Evolutionary conservation across 2,113 vertebrate species (phyloP).

Genomic region (Vireo altiloquus): DNA sequence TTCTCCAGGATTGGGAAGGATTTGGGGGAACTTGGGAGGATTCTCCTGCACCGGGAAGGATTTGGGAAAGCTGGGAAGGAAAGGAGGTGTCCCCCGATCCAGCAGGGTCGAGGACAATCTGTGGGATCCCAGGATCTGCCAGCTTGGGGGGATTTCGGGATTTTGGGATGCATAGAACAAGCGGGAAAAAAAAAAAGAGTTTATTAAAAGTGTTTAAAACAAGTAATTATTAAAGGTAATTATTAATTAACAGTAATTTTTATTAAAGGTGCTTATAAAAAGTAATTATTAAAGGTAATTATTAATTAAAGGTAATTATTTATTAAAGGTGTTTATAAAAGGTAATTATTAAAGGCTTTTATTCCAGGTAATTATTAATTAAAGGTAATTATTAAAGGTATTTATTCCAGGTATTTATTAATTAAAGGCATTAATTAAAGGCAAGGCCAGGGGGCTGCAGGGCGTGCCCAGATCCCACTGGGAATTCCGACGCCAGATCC

Average conservation of each 20-base stretch:
- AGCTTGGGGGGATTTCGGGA: rapidly evolving
- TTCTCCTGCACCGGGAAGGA: no score
- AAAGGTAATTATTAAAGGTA: background rate
- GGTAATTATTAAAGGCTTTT: background rate
- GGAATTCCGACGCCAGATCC: rapidly evolving
- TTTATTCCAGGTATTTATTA: background rate
- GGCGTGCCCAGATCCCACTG: background rate
- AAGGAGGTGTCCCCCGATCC: background rate
- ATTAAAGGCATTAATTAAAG: background rate
- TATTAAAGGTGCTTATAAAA: background rate
- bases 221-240: background rate
- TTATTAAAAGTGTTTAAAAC: background rate
- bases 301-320: background rate
- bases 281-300: background rate
- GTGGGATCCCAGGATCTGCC: background rate
- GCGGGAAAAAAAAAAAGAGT: background rate
- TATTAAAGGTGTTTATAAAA: background rate
- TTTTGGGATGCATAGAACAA: background rate
- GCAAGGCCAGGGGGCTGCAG: background rate
- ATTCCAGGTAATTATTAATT: background rate
- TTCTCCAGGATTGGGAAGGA: background rate
- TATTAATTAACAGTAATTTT: background rate
- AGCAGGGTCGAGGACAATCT: background rate
- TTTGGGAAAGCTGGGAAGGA: background rate
- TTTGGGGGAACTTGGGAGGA: background rate